Evolutionary conservation across 2,113 vertebrate species (phyloP).

Genomic region (Rhea americana): DNA sequence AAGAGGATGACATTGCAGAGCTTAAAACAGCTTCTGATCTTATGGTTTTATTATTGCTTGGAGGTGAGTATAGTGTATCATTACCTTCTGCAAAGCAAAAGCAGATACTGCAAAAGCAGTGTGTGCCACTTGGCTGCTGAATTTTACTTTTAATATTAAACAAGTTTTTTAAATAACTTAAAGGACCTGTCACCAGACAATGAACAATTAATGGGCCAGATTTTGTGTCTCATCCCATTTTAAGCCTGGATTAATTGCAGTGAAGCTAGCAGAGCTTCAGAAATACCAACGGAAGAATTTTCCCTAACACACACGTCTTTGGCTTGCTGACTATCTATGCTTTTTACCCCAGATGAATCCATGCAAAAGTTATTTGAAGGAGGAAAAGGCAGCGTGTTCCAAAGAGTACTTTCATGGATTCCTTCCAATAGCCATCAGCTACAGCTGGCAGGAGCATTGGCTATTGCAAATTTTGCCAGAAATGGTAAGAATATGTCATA

Average conservation of each 20-base stretch:
- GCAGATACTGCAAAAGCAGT: too few relatives aligned
- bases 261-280: not conserved
- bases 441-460: conserved; percentile 94
- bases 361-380: conserved; percentile 99
- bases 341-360: conserved; percentile 88
- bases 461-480: conserved; percentile 97
- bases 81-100: not conserved
- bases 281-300: not conserved
- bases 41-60: conserved; percentile 95
- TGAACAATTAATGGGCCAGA: not conserved
- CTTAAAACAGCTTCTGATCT: conserved; percentile 97
- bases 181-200: not conserved
- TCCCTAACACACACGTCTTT: not conserved
- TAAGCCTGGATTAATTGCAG: not conserved
- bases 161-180: not conserved
- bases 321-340: conserved; percentile 4
- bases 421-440: conserved; percentile 96
- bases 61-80: conserved; percentile 77
- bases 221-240: not conserved
- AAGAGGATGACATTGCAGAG: conserved; percentile 92
- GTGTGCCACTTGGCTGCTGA: not conserved
- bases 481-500: conserved; percentile 83
- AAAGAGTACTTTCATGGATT: conserved; percentile 94
- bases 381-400: conserved; percentile 95
- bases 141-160: not conserved